A percentile compares a stretch with the other conserved stretches of the same genome.
Conservation (phyloP, 1,140 invertebrate genomes). For the Lutraria rhynchaena region DNA sequence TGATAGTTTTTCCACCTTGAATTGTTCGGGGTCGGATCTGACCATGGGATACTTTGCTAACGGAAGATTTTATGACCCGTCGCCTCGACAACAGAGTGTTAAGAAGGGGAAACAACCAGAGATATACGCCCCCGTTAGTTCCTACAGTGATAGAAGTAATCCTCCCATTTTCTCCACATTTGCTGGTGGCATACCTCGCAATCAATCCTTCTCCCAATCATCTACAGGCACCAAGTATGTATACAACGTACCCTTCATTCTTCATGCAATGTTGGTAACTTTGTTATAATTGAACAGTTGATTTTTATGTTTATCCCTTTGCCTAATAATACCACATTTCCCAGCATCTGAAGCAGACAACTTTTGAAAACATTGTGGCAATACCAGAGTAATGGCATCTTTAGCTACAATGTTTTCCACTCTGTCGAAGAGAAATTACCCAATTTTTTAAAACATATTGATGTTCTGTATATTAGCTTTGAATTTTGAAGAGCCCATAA, state of each 20-base stretch:
- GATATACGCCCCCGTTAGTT: slow-evolving; percentile 77
- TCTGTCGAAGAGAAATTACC: too few species aligned
- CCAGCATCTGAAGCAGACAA: too few species aligned
- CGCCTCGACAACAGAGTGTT: slow-evolving; percentile 42
- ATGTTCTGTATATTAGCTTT: too few species aligned
- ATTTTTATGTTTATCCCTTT: too few species aligned
- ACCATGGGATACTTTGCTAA: slow-evolving; percentile 74
- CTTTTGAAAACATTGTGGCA: too few species aligned
- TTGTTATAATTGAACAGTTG: too few species aligned
- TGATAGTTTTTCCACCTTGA: slow-evolving; percentile 47
- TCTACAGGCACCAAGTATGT: slow-evolving; percentile 55
- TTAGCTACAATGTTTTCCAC: too few species aligned
- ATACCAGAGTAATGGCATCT: too few species aligned
- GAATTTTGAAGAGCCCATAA: too few species aligned
- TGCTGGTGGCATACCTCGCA: slow-evolving; percentile 65
- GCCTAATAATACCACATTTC: too few species aligned
- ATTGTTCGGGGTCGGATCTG: slow-evolving; percentile 57
- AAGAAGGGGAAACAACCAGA: slow-evolving; percentile 61
- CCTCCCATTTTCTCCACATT: slow-evolving; percentile 75
- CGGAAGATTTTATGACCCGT: slow-evolving; percentile 78
- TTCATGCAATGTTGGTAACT: too few species aligned
- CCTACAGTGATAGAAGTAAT: slow-evolving; percentile 77
- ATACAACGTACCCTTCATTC: slow-evolving; percentile 11
- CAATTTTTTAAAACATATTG: too few species aligned
- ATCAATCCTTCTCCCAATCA: slow-evolving; percentile 59